Percentiles rank a stretch among this genome's conserved stretches.
These are phyloP conservation scores for Neoaliturus tenellus DNA, from an alignment of 2,888 invertebrate genomes.

Conservation along the genomic window DNA sequence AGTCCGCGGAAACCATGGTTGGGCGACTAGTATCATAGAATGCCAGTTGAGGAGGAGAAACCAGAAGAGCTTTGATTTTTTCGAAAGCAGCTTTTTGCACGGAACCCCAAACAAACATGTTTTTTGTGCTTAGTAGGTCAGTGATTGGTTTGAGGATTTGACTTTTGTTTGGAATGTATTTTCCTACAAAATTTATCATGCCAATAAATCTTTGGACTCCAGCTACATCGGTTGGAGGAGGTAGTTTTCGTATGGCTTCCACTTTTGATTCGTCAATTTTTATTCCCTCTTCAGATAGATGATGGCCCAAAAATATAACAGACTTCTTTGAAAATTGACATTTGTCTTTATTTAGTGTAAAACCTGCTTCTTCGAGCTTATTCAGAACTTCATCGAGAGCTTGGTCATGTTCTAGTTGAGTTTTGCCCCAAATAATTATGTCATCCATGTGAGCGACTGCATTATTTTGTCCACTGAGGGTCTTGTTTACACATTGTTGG, in stretches of 20 bases:
- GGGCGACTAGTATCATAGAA: too few species aligned
- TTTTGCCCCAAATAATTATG: constrained; percentile 53
- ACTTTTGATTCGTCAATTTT: not conserved
- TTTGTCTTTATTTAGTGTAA: not conserved
- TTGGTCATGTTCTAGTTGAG: constrained; percentile 51
- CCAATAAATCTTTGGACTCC: not conserved
- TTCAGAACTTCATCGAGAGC: constrained; percentile 18
- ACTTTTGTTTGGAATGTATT: not conserved
- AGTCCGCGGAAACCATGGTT: too few species aligned
- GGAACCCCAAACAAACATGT: not conserved
- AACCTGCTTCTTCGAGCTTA: not conserved
- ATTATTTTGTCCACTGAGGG: too few species aligned
- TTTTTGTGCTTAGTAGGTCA: not conserved
- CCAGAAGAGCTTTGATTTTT: not conserved
- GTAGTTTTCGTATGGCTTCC: too few species aligned
- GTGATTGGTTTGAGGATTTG: not conserved
- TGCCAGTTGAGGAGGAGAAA: too few species aligned
- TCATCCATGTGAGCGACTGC: too few species aligned
- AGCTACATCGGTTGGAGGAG: not conserved
- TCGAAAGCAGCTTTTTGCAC: not conserved
- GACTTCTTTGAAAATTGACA: not conserved
- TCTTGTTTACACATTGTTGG: constrained; percentile 59
- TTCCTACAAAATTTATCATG: not conserved
- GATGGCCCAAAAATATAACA: not conserved
- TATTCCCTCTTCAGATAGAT: not conserved